These are phyloP conservation scores for Saturnia pavonia DNA, from an alignment of 2,888 invertebrate species.

Conservation along the genomic window DNA sequence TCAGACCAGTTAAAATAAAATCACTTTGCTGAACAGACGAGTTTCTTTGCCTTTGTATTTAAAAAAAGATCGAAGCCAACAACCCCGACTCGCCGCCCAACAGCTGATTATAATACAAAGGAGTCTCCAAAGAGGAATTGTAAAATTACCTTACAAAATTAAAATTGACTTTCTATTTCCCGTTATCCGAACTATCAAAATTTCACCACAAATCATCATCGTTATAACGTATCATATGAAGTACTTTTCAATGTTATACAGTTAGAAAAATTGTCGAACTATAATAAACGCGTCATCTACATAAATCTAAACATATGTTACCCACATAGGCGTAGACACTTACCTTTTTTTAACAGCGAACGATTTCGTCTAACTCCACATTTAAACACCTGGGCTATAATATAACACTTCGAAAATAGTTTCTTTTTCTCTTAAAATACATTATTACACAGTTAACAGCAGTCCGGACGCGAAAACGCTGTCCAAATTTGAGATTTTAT, in stretches of 20 bases:
- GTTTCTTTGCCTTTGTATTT: conserved; percentile 14
- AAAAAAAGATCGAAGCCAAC: conserved; percentile 18
- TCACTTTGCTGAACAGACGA: neutral
- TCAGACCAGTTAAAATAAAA: conserved; percentile 7
- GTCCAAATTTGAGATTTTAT: conserved; percentile 65
- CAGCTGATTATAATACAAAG: conserved; percentile 22
- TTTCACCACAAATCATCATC: conserved; percentile 10
- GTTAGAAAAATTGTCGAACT: conserved; percentile 28
- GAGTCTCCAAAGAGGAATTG: conserved; percentile 1
- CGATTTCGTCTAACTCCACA: conserved; percentile 67
- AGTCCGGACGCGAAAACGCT: conserved; percentile 71
- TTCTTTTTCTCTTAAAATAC: conserved; percentile 81
- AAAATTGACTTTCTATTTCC: conserved; percentile 6
- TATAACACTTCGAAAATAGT: conserved; percentile 77
- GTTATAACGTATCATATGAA: neutral
- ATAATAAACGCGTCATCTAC: conserved; percentile 33
- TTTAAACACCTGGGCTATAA: conserved; percentile 77
- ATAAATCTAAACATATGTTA: conserved; percentile 61
- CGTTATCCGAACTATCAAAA: neutral
- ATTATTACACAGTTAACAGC: conserved; percentile 77
- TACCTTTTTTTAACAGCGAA: conserved; percentile 69
- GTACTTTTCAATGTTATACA: neutral
- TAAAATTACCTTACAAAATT: conserved; percentile 11
- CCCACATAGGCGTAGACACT: conserved; percentile 51
- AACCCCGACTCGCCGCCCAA: conserved; percentile 13